These are phyloP conservation scores for Schrankia costaestrigalis DNA, from an alignment of 2,888 invertebrate genomes.

Conservation along the genomic window DNA sequence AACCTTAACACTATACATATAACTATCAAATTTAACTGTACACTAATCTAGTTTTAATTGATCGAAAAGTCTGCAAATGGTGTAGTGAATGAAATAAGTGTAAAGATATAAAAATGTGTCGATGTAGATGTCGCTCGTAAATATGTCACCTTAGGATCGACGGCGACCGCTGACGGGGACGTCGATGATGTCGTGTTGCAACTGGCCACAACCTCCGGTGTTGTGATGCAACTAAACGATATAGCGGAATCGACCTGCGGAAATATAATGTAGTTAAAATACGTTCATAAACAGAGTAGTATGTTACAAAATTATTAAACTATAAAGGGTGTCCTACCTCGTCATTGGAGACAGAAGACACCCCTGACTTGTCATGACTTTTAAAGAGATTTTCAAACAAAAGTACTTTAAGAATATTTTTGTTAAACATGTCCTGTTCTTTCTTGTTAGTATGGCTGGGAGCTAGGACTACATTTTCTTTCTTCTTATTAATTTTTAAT, in stretches of 20 bases:
- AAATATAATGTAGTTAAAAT: constrained; percentile 35
- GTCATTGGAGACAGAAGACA: constrained; percentile 37
- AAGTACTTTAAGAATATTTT: constrained; percentile 55
- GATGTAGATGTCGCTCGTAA: constrained; percentile 1
- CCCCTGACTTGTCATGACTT: constrained; percentile 41
- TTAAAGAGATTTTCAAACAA: constrained; percentile 57
- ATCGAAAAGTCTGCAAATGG: constrained; percentile 39
- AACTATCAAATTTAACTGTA: background rate
- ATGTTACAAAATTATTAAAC: constrained; percentile 15
- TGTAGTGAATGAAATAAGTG: constrained; percentile 19
- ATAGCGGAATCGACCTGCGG: constrained; percentile 73
- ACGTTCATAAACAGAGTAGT: constrained; percentile 11
- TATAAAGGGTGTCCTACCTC: constrained; percentile 55
- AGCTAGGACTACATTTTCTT: constrained; percentile 33
- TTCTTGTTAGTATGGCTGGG: constrained; percentile 36
- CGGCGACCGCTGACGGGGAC: constrained; percentile 51
- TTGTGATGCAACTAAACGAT: constrained; percentile 78
- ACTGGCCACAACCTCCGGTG: constrained; percentile 71
- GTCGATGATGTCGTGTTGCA: constrained; percentile 68
- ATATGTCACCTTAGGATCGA: constrained; percentile 64
- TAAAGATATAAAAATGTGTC: background rate
- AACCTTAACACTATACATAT: too few relatives aligned
- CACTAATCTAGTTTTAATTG: background rate
- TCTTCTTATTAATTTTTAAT: constrained; percentile 33
- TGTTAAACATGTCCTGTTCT: constrained; percentile 44